These are phyloP conservation scores for Heliconius nattereri DNA, from an alignment of 1,140 invertebrate genomes.

Conservation along the genomic window DNA sequence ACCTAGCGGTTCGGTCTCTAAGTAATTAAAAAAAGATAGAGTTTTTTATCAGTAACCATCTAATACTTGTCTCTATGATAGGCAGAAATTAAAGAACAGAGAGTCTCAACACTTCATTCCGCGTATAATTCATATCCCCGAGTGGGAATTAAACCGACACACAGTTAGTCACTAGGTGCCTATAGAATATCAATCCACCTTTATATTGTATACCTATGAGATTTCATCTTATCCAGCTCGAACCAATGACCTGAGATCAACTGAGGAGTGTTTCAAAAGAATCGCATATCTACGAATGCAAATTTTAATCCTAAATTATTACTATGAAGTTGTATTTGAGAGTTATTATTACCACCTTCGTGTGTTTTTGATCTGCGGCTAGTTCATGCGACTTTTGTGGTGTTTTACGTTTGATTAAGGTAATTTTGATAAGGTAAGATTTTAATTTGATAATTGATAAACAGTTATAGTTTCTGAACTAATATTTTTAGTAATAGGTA, in stretches of 20 bases:
- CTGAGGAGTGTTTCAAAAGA: conserved; percentile 53
- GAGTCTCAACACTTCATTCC: too few relatives aligned
- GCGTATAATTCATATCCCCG: background rate
- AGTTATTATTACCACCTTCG: conserved; percentile 45
- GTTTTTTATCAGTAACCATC: too few relatives aligned
- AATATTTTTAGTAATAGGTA: too few relatives aligned
- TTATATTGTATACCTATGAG: background rate
- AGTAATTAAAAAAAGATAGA: too few relatives aligned
- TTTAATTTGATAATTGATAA: too few relatives aligned
- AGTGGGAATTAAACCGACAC: background rate
- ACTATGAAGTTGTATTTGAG: conserved; percentile 46
- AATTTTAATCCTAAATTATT: conserved; percentile 76
- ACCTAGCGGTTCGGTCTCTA: too few relatives aligned
- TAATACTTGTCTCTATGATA: too few relatives aligned
- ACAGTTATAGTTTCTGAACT: too few relatives aligned
- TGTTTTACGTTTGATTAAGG: too few relatives aligned
- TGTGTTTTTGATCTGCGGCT: background rate
- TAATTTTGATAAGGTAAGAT: too few relatives aligned
- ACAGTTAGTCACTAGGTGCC: background rate
- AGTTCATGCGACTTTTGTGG: too few relatives aligned
- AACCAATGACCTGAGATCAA: conserved; percentile 22
- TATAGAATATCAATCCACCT: background rate
- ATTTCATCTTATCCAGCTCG: conserved; percentile 21
- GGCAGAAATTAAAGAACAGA: too few relatives aligned
- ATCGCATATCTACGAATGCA: conserved; percentile 60